Evolutionary conservation across 2,113 vertebrate genomes (phyloP).

Genomic region (Oryzias woworae): DNA sequence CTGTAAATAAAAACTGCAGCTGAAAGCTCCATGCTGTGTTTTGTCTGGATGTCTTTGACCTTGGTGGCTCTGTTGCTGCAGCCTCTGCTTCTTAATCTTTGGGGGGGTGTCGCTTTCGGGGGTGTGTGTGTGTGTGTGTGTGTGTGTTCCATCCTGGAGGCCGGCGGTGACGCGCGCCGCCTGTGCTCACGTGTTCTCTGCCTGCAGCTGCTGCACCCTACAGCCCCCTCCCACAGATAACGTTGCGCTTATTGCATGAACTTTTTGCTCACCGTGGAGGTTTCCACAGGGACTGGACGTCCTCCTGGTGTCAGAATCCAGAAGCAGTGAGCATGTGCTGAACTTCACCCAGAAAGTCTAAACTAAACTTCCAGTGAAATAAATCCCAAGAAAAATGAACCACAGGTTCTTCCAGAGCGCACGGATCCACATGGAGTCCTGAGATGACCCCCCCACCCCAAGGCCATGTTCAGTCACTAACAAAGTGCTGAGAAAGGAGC

Average conservation of each 20-base stretch:
- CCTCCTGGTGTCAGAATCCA: no score
- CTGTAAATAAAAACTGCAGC: not conserved
- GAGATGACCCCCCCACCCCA: not conserved
- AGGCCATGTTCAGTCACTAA: slow-evolving; percentile 17
- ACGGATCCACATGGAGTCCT: slow-evolving; percentile 11
- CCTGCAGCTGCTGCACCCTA: not conserved
- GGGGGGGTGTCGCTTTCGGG: slow-evolving; percentile 1
- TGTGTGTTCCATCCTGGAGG: slow-evolving; percentile 40
- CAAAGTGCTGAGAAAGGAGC: slow-evolving; percentile 47
- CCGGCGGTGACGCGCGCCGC: slow-evolving; percentile 1
- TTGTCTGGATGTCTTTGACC: not conserved
- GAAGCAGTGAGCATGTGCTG: no score
- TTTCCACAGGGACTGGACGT: no score
- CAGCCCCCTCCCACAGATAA: slow-evolving; percentile 5
- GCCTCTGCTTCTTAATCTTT: slow-evolving; percentile 11
- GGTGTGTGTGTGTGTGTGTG: no score
- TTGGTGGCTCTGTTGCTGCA: not conserved
- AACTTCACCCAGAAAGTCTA: no score
- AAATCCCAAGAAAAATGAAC: no score
- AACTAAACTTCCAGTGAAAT: no score
- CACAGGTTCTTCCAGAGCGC: slow-evolving; percentile 14
- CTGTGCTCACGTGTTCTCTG: slow-evolving; percentile 12
- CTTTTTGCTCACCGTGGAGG: no score
- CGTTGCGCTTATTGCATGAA: not conserved
- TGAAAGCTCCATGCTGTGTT: not conserved